These are phyloP conservation scores for Trachemys scripta DNA, from an alignment of 2,113 vertebrate species.

Conservation along the genomic window DNA sequence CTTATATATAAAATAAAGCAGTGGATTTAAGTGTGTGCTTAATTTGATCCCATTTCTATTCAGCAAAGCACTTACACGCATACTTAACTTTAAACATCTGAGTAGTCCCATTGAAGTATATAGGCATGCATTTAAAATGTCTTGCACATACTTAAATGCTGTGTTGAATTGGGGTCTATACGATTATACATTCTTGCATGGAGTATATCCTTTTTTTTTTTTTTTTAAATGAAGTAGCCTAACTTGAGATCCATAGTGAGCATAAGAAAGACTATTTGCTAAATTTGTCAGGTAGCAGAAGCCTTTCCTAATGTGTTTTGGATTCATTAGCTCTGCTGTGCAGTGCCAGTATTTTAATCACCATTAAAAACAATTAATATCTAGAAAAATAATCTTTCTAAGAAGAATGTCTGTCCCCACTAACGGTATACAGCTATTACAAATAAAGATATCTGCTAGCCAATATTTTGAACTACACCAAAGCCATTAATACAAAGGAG, in stretches of 20 bases:
- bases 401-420: neutral
- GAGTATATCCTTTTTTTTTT: neutral
- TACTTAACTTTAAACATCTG: rapidly evolving
- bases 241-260: rapidly evolving
- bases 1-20: neutral
- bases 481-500: neutral
- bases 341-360: rapidly evolving
- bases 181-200: rapidly evolving
- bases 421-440: rapidly evolving
- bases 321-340: rapidly evolving
- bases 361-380: neutral
- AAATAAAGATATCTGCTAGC: neutral
- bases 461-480: neutral
- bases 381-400: neutral
- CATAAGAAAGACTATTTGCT: rapidly evolving
- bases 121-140: neutral
- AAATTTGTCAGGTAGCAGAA: neutral
- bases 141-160: rapidly evolving
- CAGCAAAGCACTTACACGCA: rapidly evolving
- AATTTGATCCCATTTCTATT: neutral
- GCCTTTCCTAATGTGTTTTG: neutral
- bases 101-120: neutral
- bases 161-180: neutral
- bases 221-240: neutral
- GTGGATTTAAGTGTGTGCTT: neutral